A percentile compares a stretch with the other conserved stretches of the same genome.
These are phyloP conservation scores for Pseudorhombus dupliciocellatus DNA, from an alignment of 2,113 vertebrate species.

Conservation along the genomic window DNA sequence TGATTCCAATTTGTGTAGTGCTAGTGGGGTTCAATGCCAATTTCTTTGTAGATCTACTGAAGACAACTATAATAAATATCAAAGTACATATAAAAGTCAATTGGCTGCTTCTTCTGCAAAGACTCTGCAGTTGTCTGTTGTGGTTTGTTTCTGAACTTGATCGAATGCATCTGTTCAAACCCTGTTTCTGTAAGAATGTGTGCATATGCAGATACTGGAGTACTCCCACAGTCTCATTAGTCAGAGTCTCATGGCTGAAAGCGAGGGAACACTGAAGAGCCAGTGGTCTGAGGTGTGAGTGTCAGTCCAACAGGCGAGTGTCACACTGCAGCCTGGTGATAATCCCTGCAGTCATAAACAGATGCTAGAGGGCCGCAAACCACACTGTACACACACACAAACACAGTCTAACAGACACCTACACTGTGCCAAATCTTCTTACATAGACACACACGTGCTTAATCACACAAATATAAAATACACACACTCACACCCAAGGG, in stretches of 20 bases:
- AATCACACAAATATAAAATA: conserved; percentile 25
- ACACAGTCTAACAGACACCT: conserved; percentile 3
- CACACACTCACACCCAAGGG: conserved; percentile 29
- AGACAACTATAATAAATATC: too few relatives aligned
- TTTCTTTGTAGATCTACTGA: too few relatives aligned
- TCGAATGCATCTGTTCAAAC: conserved; percentile 1
- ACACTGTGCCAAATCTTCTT: conserved; percentile 26
- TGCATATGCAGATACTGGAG: conserved; percentile 7
- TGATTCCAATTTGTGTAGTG: too few relatives aligned
- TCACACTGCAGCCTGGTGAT: conserved; percentile 71
- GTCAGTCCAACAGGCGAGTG: conserved; percentile 63
- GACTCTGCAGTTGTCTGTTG: neutral
- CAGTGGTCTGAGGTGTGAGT: conserved; percentile 61
- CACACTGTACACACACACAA: conserved; percentile 45
- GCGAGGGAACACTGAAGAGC: conserved; percentile 50
- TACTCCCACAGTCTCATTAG: conserved; percentile 53
- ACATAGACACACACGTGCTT: conserved; percentile 7
- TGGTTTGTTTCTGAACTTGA: conserved; percentile 18
- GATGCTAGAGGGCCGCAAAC: conserved; percentile 68
- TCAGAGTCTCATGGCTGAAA: conserved; percentile 52
- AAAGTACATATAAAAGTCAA: neutral
- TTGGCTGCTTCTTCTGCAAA: neutral
- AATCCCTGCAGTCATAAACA: conserved; percentile 79
- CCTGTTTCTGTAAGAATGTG: conserved; percentile 5
- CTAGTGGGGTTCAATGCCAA: too few relatives aligned